These are phyloP conservation scores for Idaea dimidiata DNA, from an alignment of 2,888 invertebrate species.

Conservation along the genomic window DNA sequence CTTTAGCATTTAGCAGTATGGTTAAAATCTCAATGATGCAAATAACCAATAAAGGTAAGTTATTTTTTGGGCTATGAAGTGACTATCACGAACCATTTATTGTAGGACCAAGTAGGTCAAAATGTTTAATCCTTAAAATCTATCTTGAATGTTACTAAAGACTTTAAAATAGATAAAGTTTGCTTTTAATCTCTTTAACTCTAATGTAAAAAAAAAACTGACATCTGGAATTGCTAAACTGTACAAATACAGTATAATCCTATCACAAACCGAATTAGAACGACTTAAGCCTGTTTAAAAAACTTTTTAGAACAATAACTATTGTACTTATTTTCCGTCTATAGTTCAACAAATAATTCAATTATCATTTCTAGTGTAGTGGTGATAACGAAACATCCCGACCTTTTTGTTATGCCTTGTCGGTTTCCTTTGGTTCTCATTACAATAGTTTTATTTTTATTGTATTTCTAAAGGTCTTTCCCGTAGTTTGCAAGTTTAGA, in stretches of 20 bases:
- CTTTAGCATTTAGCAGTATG: too few relatives aligned
- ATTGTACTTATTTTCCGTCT: background rate
- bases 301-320: conserved; percentile 23
- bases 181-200: too few relatives aligned
- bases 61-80: too few relatives aligned
- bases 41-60: too few relatives aligned
- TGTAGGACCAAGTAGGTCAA: too few relatives aligned
- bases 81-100: too few relatives aligned
- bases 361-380: conserved; percentile 47
- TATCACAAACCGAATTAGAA: background rate
- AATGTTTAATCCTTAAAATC: too few relatives aligned
- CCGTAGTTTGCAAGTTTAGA: conserved; percentile 44
- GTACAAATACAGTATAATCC: background rate
- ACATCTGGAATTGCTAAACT: background rate
- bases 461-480: conserved; percentile 44
- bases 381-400: conserved; percentile 44
- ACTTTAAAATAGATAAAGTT: too few relatives aligned
- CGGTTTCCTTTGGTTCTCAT: conserved; percentile 49
- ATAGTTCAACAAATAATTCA: conserved; percentile 39
- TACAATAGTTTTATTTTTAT: conserved; percentile 49
- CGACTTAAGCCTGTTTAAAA: background rate
- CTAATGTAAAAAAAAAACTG: background rate
- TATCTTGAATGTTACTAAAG: too few relatives aligned
- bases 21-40: too few relatives aligned
- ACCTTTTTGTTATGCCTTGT: conserved; percentile 35